Conservation (phyloP, 2,797 vertebrate genomes). For the Danio kyathit region DNA sequence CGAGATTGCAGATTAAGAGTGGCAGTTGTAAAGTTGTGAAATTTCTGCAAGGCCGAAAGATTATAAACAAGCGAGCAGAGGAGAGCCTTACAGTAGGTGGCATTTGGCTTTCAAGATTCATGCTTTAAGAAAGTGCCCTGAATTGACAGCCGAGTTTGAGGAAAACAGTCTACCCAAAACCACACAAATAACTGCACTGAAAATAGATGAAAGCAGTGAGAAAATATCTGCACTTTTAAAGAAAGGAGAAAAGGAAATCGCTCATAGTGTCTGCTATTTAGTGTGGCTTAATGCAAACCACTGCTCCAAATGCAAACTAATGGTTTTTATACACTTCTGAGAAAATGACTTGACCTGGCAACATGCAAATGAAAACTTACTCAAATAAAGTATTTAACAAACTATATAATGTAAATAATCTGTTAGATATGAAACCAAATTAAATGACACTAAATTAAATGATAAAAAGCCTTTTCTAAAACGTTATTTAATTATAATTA, state of each 20-base stretch:
- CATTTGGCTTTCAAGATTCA: constrained; percentile 26
- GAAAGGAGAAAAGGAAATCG: constrained; percentile 40
- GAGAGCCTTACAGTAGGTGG: constrained; percentile 8
- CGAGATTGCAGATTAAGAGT: constrained; percentile 31
- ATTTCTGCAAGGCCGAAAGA: constrained; percentile 42
- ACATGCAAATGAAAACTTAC: neutral
- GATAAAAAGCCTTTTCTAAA: too few relatives aligned
- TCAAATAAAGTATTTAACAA: neutral
- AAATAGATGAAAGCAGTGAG: constrained; percentile 25
- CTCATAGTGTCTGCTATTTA: constrained; percentile 49
- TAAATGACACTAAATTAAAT: too few relatives aligned
- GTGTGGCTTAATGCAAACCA: neutral
- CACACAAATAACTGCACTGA: constrained; percentile 26
- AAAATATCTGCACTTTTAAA: neutral
- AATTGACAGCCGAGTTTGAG: constrained; percentile 28
- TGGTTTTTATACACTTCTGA: neutral
- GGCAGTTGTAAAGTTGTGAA: constrained; percentile 45
- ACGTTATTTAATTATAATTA: too few relatives aligned
- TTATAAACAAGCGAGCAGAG: constrained; percentile 22
- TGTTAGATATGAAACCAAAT: too few relatives aligned
- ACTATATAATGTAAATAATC: too few relatives aligned
- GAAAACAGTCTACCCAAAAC: constrained; percentile 23
- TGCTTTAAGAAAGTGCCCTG: constrained; percentile 15
- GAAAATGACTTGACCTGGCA: neutral
- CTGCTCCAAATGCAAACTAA: constrained; percentile 12